phyloP scores from a whole-genome alignment of 2,113 vertebrate species.

The Psophia crepitans region DNA sequence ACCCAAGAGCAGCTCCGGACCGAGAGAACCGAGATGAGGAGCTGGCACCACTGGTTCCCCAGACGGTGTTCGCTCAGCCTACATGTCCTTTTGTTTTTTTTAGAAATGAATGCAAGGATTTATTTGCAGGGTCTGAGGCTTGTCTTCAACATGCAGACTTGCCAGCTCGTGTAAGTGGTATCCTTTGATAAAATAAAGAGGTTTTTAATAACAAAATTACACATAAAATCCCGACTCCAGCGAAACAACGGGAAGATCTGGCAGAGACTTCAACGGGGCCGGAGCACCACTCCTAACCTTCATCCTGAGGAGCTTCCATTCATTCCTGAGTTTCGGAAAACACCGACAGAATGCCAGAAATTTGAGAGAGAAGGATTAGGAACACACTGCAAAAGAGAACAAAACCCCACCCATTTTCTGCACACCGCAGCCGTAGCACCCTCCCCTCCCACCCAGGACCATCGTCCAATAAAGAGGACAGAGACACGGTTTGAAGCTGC shows the following conservation, averaged over 20 bases:
- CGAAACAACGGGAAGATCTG: neutral
- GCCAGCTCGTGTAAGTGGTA: neutral
- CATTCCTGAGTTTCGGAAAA: neutral
- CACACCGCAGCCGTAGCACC: accelerated
- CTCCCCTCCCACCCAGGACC: neutral
- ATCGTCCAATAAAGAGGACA: accelerated
- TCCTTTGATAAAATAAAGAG: accelerated
- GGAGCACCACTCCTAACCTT: neutral
- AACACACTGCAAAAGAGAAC: neutral
- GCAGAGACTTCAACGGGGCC: accelerated
- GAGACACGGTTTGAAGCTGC: accelerated
- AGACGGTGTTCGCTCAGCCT: neutral
- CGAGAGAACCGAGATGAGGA: neutral
- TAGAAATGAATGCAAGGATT: accelerated
- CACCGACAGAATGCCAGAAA: neutral
- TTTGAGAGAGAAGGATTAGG: neutral
- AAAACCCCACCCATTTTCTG: neutral
- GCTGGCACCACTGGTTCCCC: accelerated
- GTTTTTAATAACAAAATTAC: neutral
- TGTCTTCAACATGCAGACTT: neutral
- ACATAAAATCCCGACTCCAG: neutral
- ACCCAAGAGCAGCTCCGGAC: accelerated
- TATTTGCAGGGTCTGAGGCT: neutral
- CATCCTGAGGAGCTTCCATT: neutral
- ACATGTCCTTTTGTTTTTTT: neutral